phyloP scores from a whole-genome alignment of 2,113 vertebrate genomes.

The Kryptolebias marmoratus region DNA sequence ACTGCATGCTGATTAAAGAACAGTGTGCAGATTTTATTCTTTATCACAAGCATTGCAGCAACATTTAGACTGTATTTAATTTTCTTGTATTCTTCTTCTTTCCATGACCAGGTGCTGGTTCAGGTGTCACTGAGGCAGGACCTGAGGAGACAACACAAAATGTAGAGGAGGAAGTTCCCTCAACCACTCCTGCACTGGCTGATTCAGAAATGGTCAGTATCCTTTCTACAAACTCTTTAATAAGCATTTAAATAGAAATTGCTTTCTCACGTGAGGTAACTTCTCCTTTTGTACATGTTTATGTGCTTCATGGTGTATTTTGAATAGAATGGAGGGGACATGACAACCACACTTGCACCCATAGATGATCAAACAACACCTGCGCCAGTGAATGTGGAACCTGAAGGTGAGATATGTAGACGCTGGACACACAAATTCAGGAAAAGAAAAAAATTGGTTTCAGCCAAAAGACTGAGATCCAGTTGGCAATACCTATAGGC shows the following conservation, averaged over 20 bases:
- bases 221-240: not conserved
- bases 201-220: conserved; percentile 29
- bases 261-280: not conserved
- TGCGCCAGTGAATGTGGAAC: not conserved
- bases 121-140: not conserved
- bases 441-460: too few relatives aligned
- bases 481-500: too few relatives aligned
- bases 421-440: not conserved
- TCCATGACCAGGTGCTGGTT: conserved; percentile 6
- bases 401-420: not conserved
- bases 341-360: too few relatives aligned
- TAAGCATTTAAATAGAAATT: not conserved
- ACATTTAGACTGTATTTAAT: too few relatives aligned
- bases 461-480: too few relatives aligned
- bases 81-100: too few relatives aligned
- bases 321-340: conserved; percentile 23
- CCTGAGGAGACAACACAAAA: not conserved
- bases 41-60: too few relatives aligned
- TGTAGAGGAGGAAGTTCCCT: not conserved
- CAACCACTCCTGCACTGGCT: not conserved
- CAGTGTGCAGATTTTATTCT: not conserved
- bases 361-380: not conserved
- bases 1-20: not conserved
- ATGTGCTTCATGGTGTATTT: conserved; percentile 3
- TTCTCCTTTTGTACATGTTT: not conserved